Evolutionary conservation across 2,888 invertebrate genomes (phyloP), one percentile per base, ranked within the genome.

Genomic region (Trissolcus japonicus): DNA sequence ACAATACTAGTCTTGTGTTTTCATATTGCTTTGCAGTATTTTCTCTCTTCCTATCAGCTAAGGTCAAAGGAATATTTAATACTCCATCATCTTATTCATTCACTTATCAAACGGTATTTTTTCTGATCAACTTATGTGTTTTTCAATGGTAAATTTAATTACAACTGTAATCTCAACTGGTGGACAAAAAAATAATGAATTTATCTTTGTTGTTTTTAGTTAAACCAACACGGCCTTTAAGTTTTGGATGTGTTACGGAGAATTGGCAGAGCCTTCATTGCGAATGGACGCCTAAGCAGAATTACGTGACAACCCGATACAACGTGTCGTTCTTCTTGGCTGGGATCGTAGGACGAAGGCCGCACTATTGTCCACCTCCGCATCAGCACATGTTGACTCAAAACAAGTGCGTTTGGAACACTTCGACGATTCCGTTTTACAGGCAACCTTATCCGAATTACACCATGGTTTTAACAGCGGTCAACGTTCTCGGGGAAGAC

Each of bases 251-350:
- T 85, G 89, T 93, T 57, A 94, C 95, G 11, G 90, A 91, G 79
- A 95, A 96, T 86, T 94, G 94, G 90, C 92, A 94, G 62, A 92
- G 92, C 82, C 89, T 96, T 80, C 93, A 92, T 13, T 97, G 96
- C 85, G 91, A 92, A 1, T 96, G 96, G 94, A 92, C 91, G 0
- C 90, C 91, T 54, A 92, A 93, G 0, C 83, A 90, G 25, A 89
- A 93, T 87, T 91, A 90, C 78, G 88, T 94, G 11, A 84, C 85
- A 17, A 94, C 94, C 0, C 87, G 86, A 6, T 94, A 93, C 82
- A 88, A 88, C 35, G 83, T 93, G 56, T 86, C 85, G 6, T 92
- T 90, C 80, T 86, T 84, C 72, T 84, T 91, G 61, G 87, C 88
- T 2, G 88, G 89, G 16, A 85, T 90, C 48, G 86, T 89, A 29